Base-by-base conservation (phyloP, 1,140 invertebrate genomes). In the Brachionus rubens region DNA sequence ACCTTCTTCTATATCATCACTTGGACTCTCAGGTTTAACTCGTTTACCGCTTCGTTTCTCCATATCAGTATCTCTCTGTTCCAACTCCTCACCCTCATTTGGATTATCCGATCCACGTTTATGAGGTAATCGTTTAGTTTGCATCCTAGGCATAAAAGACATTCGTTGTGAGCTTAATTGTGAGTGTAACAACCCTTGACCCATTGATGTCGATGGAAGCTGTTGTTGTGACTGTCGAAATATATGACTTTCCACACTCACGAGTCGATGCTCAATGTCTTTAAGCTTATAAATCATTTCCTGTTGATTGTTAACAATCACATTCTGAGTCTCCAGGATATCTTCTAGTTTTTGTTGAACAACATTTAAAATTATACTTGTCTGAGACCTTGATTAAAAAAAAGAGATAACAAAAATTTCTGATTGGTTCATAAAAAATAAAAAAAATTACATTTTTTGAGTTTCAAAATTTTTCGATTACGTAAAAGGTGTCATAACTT, bases 281-380 rank as follows among this genome's bases (percentile, higher is more conserved):
- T 72, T 72, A 21, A 72, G 7, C 19, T 72, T 72, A 21, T 72
- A 26, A 3, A 28, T 40, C 68, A 72, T 54, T n/a, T 72, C 68
- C 21, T 72, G 30, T 30, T 72, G 68, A 46, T 72, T 72, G 40
- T 72, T 43, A 1, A 72, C 68, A 21, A 72, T 48, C 14, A 72
- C 30, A 30, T 72, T 48, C 28, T 72, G 68, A 50, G 21, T 72
- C 1, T 19, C 19, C 28, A 72, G 26, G 19, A 72, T 72, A 46
- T 54, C 68, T 9, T 72, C 46, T 48, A 72, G 33, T 36, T 72
- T 36, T 1, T 72, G 68, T 26, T 72, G 68, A 19, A 72, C n/a
- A n/a, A n/a, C 68, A 26, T 50, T 72, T n/a, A 72, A 36, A 28
- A 72, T 72, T 12, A 72, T 72, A 30, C 68, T 41, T 72, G 68